A percentile compares a stretch with the other conserved stretches of the same genome.
phyloP scores from a whole-genome alignment of 2,113 vertebrate genomes.

The Sarotherodon lohbergeri region DNA sequence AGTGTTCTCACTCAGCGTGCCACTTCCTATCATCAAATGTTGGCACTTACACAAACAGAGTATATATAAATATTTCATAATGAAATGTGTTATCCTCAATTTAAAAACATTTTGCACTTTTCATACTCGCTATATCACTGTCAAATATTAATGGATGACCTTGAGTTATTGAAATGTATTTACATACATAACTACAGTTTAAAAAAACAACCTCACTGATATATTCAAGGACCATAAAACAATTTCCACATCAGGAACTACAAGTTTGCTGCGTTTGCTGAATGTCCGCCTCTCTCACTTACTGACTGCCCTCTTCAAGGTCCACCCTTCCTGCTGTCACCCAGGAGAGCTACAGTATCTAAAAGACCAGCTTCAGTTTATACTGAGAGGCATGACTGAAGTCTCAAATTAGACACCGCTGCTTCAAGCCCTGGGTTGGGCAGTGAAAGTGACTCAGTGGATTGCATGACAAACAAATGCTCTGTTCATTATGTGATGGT shows the following conservation, averaged over 20 bases:
- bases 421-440: constrained; percentile 23
- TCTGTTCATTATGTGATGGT: background rate
- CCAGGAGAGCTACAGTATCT: background rate
- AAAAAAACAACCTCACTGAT: background rate
- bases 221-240: background rate
- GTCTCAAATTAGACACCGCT: constrained; percentile 41
- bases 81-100: background rate
- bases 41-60: background rate
- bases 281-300: background rate
- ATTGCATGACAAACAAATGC: constrained; percentile 34
- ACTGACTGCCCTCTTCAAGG: background rate
- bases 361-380: constrained; percentile 2
- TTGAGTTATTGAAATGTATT: background rate
- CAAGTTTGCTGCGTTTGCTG: background rate
- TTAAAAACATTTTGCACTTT: background rate
- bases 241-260: background rate
- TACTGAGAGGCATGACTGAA: constrained; percentile 34
- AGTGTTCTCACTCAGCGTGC: background rate
- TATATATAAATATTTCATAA: background rate
- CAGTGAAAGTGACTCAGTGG: constrained; percentile 48
- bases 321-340: constrained; percentile 5
- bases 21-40: background rate
- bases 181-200: background rate
- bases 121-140: background rate
- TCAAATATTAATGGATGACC: background rate